Conservation (phyloP, 2,888 invertebrate species). For the Dioctria linearis region DNA sequence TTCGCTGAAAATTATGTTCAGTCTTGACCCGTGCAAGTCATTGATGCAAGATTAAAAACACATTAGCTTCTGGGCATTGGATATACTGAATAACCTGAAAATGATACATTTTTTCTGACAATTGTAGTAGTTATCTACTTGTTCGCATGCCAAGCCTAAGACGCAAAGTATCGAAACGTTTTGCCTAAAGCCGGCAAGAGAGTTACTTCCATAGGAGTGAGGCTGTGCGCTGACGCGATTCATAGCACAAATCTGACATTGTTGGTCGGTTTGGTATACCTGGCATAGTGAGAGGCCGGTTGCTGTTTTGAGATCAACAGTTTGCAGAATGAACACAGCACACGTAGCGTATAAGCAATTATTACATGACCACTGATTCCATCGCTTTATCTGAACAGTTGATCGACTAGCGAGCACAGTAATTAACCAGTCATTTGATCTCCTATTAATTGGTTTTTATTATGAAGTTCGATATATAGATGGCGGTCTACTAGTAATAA, state of each 20-base stretch:
- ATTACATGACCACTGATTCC: conserved; percentile 20
- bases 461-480: conserved; percentile 34
- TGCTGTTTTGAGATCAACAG: not conserved
- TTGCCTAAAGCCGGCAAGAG: not conserved
- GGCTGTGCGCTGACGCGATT: conserved; percentile 16
- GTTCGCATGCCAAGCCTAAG: not conserved
- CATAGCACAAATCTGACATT: conserved; percentile 31
- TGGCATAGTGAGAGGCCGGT: not conserved
- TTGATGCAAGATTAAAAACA: conserved; percentile 32
- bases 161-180: not conserved
- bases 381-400: conserved; percentile 39
- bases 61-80: conserved; percentile 42
- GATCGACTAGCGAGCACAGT: conserved; percentile 49
- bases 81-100: not conserved
- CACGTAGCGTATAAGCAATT: conserved; percentile 10
- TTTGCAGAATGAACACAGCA: not conserved
- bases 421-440: conserved; percentile 58
- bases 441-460: conserved; percentile 58
- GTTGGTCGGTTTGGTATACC: not conserved
- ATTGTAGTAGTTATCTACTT: conserved; percentile 4
- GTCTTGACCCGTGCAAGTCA: not conserved
- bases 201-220: not conserved
- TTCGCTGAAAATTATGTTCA: conserved; percentile 18
- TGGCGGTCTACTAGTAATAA: conserved; percentile 37
- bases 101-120: not conserved